Conservation (phyloP, 2,113 vertebrate genomes). For the Colossoma macropomum region DNA sequence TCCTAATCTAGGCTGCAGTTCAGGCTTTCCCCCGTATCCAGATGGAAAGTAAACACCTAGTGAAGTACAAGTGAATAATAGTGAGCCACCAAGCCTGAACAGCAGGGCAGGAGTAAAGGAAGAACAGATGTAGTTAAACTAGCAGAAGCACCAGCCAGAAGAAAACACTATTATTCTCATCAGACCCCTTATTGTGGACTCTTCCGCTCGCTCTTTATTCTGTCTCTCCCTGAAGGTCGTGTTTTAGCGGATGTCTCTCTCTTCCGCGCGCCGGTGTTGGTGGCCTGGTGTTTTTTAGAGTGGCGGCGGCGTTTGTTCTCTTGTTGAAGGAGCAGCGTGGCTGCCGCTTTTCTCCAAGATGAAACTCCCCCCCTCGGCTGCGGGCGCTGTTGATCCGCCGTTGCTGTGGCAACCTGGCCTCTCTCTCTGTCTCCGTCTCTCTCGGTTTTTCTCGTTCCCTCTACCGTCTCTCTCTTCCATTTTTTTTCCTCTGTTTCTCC, state of each 20-base stretch:
- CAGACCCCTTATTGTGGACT: constrained; percentile 32
- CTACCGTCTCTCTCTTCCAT: neutral
- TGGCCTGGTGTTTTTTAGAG: constrained; percentile 16
- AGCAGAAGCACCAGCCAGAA: constrained; percentile 10
- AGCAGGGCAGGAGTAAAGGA: neutral
- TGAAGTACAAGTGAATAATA: too few species aligned
- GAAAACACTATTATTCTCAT: constrained; percentile 36
- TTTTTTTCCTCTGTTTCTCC: constrained; percentile 33
- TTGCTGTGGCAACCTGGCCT: constrained; percentile 81
- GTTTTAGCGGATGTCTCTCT: constrained; percentile 8
- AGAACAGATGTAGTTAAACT: constrained; percentile 23
- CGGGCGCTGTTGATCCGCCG: constrained; percentile 65
- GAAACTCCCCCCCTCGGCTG: constrained; percentile 72
- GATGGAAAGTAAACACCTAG: neutral
- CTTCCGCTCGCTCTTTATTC: neutral
- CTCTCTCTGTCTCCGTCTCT: constrained; percentile 58
- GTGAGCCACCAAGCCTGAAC: too few species aligned
- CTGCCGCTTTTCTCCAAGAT: constrained; percentile 72
- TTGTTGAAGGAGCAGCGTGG: constrained; percentile 65
- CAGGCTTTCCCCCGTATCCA: neutral
- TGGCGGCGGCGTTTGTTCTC: constrained; percentile 61
- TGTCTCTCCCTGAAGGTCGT: constrained; percentile 2
- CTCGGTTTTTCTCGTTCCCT: neutral
- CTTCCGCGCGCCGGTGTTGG: neutral
- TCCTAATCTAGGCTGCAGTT: too few species aligned